Evolutionary conservation across 2,113 vertebrate genomes (phyloP).

Genomic region (Boulengeromyrus knoepffleri): DNA sequence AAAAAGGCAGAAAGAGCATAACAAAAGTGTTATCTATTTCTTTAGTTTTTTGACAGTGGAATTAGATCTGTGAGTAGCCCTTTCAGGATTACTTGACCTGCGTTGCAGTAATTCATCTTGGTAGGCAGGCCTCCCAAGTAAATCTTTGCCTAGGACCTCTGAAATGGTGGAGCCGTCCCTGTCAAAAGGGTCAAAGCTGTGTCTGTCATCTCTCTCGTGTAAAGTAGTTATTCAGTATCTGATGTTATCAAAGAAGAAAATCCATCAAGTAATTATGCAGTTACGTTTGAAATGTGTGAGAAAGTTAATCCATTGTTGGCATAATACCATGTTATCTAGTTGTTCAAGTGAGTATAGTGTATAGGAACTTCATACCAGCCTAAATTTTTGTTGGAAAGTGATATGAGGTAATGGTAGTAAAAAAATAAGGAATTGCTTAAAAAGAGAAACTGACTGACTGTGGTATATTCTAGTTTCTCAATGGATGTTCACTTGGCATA

Average conservation of each 20-base stretch:
- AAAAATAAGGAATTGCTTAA: not conserved
- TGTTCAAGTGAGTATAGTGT: not conserved
- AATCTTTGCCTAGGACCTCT: not conserved
- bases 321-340: not conserved
- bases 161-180: not conserved
- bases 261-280: constrained; percentile 1
- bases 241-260: not conserved
- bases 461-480: not conserved
- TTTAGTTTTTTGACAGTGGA: not conserved
- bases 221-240: not conserved
- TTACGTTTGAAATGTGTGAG: not conserved
- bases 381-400: not conserved
- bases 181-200: not conserved
- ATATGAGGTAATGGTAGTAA: not conserved
- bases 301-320: not conserved
- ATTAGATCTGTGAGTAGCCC: not conserved
- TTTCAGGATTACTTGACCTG: not conserved
- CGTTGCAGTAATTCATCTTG: not conserved
- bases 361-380: not conserved
- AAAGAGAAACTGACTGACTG: not conserved
- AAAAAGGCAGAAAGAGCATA: not conserved
- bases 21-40: not conserved
- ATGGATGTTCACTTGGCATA: not conserved
- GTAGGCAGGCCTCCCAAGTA: not conserved
- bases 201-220: not conserved